Conservation (phyloP, 1,140 invertebrate species). For the Tetraneura akinire region DNA sequence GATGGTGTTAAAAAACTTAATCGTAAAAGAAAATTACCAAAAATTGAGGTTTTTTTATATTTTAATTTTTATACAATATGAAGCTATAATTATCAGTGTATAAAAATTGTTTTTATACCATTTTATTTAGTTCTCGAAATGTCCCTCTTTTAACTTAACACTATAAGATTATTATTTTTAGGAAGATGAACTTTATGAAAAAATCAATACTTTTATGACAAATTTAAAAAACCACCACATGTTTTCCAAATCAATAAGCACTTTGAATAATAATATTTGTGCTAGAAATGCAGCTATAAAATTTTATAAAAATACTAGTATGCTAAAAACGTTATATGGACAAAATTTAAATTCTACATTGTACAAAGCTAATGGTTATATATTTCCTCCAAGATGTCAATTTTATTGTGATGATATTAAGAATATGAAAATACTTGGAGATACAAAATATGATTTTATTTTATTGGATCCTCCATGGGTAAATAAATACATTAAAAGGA, state of each 20-base stretch:
- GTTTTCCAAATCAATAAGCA: neutral
- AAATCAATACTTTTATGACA: slow-evolving; percentile 11
- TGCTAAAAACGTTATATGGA: neutral
- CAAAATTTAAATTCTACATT: slow-evolving; percentile 33
- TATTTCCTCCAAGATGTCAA: slow-evolving; percentile 60
- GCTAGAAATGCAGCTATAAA: slow-evolving; percentile 31
- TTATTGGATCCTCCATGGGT: slow-evolving; percentile 91
- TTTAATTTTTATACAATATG: neutral
- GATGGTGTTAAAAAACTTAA: neutral
- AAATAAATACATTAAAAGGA: slow-evolving; percentile 85
- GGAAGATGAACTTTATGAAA: slow-evolving; percentile 19
- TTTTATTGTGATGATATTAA: slow-evolving; percentile 62
- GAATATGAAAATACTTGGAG: slow-evolving; percentile 57
- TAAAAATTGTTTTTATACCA: too few species aligned
- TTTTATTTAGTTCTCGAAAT: neutral
- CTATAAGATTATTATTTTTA: neutral
- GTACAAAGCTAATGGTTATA: slow-evolving; percentile 37
- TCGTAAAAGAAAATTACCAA: slow-evolving; percentile 18
- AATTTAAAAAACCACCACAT: slow-evolving; percentile 7
- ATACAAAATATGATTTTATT: slow-evolving; percentile 72
- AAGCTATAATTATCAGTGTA: too few species aligned
- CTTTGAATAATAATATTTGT: slow-evolving; percentile 22
- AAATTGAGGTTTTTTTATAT: neutral
- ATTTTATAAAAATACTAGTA: slow-evolving; percentile 25
- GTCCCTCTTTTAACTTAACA: neutral